phyloP scores from a whole-genome alignment of 2,797 vertebrate species.

The Naso thynnoides region DNA sequence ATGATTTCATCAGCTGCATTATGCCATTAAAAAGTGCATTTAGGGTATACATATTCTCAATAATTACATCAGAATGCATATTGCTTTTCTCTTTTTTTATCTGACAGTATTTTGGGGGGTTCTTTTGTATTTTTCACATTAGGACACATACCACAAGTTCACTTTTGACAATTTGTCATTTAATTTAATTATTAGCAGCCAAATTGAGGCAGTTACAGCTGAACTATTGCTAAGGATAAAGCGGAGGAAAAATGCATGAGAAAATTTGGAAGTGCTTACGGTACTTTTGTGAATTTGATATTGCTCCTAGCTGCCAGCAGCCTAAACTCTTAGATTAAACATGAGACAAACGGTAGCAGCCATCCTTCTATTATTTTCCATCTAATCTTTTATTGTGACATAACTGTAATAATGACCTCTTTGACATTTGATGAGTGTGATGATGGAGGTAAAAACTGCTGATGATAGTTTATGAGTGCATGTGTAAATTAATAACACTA shows the following conservation, averaged over 20 bases:
- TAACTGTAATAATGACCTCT: constrained; percentile 1
- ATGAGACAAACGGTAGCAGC: not conserved
- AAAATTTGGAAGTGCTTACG: not conserved
- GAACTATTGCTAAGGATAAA: not conserved
- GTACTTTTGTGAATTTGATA: not conserved
- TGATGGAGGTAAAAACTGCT: not conserved
- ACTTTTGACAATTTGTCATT: not conserved
- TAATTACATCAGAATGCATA: not conserved
- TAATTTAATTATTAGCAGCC: not conserved
- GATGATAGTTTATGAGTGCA: not conserved
- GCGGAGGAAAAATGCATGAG: not conserved
- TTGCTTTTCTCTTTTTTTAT: not conserved
- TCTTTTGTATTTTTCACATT: not conserved
- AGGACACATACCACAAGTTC: not conserved
- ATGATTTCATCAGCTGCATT: not conserved
- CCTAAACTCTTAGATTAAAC: constrained; percentile 8
- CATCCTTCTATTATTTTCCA: not conserved
- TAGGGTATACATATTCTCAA: not conserved
- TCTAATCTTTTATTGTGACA: not conserved
- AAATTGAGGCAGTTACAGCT: not conserved
- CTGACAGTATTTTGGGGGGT: too few relatives aligned
- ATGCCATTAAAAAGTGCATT: not conserved
- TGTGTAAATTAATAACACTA: constrained; percentile 2
- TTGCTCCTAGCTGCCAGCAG: not conserved
- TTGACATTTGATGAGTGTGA: constrained; percentile 9